Evolutionary conservation across 2,113 vertebrate species (phyloP).

Genomic region (Corapipo altera): DNA sequence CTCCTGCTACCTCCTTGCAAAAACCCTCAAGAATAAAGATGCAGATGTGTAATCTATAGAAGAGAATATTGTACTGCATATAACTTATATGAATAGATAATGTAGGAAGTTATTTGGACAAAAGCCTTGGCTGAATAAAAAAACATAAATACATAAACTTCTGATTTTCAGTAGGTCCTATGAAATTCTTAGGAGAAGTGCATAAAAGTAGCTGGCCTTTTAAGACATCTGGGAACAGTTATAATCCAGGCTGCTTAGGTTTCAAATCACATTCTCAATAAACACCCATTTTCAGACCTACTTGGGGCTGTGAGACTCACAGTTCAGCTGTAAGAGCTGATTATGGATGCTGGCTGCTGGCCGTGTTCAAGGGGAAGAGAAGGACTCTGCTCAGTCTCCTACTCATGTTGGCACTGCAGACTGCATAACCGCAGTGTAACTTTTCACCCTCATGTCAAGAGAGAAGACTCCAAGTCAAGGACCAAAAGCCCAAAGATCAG

Average conservation of each 20-base stretch:
- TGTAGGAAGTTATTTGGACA: background rate
- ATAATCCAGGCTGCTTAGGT: background rate
- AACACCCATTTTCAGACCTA: background rate
- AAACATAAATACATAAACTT: background rate
- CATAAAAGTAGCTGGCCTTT: background rate
- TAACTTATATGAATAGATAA: background rate
- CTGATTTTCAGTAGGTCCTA: background rate
- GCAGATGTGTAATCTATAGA: background rate
- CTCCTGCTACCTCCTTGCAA: background rate
- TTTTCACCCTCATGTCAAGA: background rate
- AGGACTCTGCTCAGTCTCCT: background rate
- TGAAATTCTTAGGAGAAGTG: background rate
- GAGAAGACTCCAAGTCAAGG: background rate
- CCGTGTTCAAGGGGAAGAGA: accelerated
- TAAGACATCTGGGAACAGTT: background rate
- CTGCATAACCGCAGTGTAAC: background rate
- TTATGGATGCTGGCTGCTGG: background rate
- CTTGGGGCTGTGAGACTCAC: background rate
- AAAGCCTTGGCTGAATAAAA: background rate
- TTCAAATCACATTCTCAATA: background rate
- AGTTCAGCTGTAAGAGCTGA: background rate
- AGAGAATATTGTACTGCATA: background rate
- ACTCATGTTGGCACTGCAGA: background rate
- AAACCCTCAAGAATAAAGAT: background rate
- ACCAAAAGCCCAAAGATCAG: background rate